Percentiles rank a stretch among this genome's conserved stretches.
These are phyloP conservation scores for Tursiops truncatus DNA, from an alignment of 2,113 vertebrate species.

Conservation along the genomic window DNA sequence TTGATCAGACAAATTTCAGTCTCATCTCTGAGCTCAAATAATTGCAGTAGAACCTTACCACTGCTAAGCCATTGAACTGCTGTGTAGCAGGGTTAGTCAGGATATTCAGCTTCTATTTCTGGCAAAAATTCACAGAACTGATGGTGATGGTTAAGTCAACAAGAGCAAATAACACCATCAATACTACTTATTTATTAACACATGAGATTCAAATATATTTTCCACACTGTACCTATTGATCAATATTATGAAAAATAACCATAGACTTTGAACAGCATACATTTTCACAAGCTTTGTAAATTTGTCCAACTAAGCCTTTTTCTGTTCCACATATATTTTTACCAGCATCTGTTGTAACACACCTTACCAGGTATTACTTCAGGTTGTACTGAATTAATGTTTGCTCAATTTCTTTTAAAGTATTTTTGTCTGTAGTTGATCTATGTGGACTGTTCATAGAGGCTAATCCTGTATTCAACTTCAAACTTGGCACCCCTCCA, in stretches of 20 bases:
- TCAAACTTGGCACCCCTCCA: neutral
- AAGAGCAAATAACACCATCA: neutral
- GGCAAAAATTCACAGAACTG: neutral
- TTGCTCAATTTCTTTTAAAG: too few species aligned
- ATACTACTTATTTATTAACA: neutral
- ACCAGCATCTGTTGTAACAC: too few species aligned
- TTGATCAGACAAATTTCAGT: neutral
- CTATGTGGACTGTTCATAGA: neutral
- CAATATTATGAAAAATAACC: too few species aligned
- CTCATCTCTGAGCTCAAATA: neutral
- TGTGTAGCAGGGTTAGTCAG: neutral
- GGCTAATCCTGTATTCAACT: neutral
- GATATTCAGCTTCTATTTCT: neutral
- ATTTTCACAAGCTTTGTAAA: too few species aligned
- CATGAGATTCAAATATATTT: neutral
- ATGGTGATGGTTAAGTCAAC: neutral
- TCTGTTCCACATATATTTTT: too few species aligned
- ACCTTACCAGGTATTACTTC: too few species aligned
- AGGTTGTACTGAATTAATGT: too few species aligned
- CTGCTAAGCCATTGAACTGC: neutral
- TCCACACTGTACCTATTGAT: neutral
- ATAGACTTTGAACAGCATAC: too few species aligned
- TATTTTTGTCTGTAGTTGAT: neutral
- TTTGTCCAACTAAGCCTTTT: too few species aligned
- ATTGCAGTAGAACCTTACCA: neutral